Base-by-base conservation (phyloP, 2,888 invertebrate genomes). In the Psylliodes chrysocephalus region DNA sequence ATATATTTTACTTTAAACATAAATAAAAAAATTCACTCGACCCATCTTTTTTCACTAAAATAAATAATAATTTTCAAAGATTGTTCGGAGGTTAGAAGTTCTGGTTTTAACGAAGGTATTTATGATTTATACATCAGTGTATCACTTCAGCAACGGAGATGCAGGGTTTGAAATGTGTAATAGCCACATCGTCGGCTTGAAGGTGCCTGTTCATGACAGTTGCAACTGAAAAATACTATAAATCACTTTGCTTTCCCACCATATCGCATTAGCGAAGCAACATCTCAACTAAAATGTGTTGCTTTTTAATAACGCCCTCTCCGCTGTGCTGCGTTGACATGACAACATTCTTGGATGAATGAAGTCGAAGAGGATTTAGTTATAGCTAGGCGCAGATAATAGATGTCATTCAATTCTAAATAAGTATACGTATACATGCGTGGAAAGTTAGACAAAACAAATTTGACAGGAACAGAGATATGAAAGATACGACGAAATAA, bases 211-310 rank as follows among this genome's bases (percentile, higher is more conserved):
- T 63, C 65, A 47, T 74, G 74, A 74, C 74, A 72, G 72, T 67
- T 67, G 68, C 68, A 70, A 65, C 69, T 64, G 71, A 70, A 71
- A 74, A 72, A 73, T 73, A 65, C 60, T 66, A 73, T 74, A 73
- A 74, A 73, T 74, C 73, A 72, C 62, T 60, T 64, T 22, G 64
- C 65, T 68, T 62, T 63, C 61, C 38, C 57, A 57, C 44, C 66
- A 54, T n/a, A n/a, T 49, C 42, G 52, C 65, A 70, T 70, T 71
- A 68, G 60, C 35, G 60, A 67, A 63, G 66, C 67, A 67, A 62
- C 67, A 63, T 66, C 63, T 65, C 69, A 47, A 69, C 63, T 64
- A 64, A 68, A 68, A 67, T 69, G 64, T 62, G 67, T 63, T 60
- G 52, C 59, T 61, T 64, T 63, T 66, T 60, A 56, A 51, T 52